Conservation (phyloP, 2,888 invertebrate genomes). For the Hydropsyche betteni region DNA sequence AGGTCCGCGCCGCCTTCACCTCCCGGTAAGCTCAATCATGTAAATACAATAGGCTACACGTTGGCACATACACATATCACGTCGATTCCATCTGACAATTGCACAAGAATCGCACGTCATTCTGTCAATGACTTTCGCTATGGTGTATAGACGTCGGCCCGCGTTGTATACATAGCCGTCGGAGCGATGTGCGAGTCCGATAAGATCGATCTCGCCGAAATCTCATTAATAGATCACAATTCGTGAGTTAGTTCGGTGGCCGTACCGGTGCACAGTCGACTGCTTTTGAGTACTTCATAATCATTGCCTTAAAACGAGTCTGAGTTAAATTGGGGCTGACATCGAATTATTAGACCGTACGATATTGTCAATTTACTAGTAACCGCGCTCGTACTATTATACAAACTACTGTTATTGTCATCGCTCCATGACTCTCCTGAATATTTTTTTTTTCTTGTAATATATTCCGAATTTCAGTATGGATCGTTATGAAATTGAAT, state of each 20-base stretch:
- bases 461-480: background rate
- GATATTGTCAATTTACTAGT: conserved; percentile 29
- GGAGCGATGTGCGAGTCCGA: no score
- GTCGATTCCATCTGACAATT: no score
- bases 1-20: conserved; percentile 61
- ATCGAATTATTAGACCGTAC: conserved; percentile 22
- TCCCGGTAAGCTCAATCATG: conserved; percentile 63
- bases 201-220: no score
- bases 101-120: no score
- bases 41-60: no score
- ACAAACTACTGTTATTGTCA: conserved; percentile 1
- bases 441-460: background rate
- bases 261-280: background rate
- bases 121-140: no score
- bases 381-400: background rate
- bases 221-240: no score
- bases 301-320: background rate
- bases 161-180: no score
- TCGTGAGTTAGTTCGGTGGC: no score
- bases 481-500: background rate
- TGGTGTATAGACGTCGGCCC: no score
- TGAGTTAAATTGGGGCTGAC: conserved; percentile 1
- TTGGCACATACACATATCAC: no score
- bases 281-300: conserved; percentile 13
- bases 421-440: background rate